Base-by-base conservation (phyloP, 2,797 vertebrate species). In the Pachyuromys duprasi region DNA sequence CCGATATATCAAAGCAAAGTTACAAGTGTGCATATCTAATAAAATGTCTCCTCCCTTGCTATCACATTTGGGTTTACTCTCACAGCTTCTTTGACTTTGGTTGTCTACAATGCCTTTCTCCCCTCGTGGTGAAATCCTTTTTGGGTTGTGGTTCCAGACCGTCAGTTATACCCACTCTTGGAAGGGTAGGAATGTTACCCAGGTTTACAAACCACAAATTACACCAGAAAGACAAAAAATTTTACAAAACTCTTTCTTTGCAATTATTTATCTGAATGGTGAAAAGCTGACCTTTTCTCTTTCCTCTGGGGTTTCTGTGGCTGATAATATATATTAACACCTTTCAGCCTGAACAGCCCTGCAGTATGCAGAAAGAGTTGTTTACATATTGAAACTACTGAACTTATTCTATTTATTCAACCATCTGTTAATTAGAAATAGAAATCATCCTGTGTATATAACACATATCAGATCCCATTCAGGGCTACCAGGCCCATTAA, bases 71-170 rank as follows among this genome's bases (percentile, higher is more conserved):
- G 42, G 9, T 33, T 42, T 76, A 26, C 9, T 42, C n/a, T 24
- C 11, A 8, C 13, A 24, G 33, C 2, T 5, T 53, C 8, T 75
- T 75, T 88, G 39, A 36, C n/a, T 49, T 79, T 63, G 42, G 26
- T 74, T 67, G 2, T 83, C 57, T 69, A 57, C 81, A 90, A 62
- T 36, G 5, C n/a, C 6, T 39, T 93, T 86, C 18, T 33, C 6
- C 2, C 28, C 70, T 94, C 87, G 81, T 62, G 69, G 5, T 53
- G 33, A 89, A 96, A 75, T 6, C 2, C 26, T 90, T 57, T 36
- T 5, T 65, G 22, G 22, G 26, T 5, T 28, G 14, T 93, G 60
- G 42, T 62, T 65, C 22, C 55, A 7, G 28, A 9, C 4, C 49
- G 1, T 18, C 33, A 60, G 3, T 86, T 57, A 49, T 17, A 18